These are phyloP conservation scores for Kryptolebias marmoratus DNA, from an alignment of 2,113 vertebrate genomes.

Conservation along the genomic window DNA sequence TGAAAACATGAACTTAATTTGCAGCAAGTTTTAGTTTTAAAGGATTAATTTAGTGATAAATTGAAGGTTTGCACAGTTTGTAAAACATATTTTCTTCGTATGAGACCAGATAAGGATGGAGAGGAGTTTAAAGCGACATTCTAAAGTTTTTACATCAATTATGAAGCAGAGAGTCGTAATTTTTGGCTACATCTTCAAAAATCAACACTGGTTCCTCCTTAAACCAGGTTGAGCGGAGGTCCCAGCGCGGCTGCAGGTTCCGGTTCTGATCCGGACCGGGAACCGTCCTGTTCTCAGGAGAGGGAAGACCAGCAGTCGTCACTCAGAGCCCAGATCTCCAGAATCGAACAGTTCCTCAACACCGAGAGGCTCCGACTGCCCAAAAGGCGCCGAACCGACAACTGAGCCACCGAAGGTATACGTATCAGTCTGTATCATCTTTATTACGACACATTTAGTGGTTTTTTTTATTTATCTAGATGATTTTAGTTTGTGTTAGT, in stretches of 20 bases:
- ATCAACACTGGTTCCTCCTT: neutral
- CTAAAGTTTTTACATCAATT: no score
- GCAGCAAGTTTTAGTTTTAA: no score
- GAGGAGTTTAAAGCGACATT: no score
- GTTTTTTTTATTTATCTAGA: neutral
- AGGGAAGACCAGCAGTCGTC: constrained; percentile 60
- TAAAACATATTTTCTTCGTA: no score
- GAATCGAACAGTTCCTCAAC: constrained; percentile 72
- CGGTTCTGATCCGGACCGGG: constrained; percentile 15
- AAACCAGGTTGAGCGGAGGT: constrained; percentile 26
- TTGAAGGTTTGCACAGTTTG: no score
- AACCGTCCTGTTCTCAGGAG: constrained; percentile 46
- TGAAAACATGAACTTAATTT: no score
- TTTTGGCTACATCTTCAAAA: no score
- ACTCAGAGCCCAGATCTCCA: constrained; percentile 72
- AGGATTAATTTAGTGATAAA: no score
- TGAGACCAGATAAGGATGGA: no score
- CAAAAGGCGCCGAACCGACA: constrained; percentile 62
- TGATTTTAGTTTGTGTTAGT: no score
- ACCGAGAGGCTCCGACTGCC: constrained; percentile 53
- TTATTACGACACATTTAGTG: neutral
- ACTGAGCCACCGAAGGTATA: constrained; percentile 10
- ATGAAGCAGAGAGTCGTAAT: no score
- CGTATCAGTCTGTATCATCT: neutral
- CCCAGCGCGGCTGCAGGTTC: neutral